Evolutionary conservation across 37 sponge, comb jelly and placozoan species (phyloP).

Genomic region (Haliclona indistincta): DNA sequence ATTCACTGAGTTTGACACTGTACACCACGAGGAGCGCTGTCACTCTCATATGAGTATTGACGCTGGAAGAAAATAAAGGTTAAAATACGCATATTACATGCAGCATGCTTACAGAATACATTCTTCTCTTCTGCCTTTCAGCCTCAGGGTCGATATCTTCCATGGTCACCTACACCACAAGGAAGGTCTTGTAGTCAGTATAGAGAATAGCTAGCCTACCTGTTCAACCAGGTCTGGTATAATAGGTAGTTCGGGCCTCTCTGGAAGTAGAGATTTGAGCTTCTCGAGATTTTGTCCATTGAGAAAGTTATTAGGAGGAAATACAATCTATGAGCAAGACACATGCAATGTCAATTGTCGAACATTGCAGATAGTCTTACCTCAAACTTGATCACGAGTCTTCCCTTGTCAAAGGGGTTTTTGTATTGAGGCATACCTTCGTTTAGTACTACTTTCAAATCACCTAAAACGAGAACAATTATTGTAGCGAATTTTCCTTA

Average conservation of each 20-base stretch:
- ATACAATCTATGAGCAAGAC: conserved; percentile 63
- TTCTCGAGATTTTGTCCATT: conserved; percentile 36
- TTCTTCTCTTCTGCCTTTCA: conserved; percentile 44
- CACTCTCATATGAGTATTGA: no score
- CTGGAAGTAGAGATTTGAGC: conserved; percentile 70
- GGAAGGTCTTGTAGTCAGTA: background rate
- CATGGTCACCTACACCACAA: conserved; percentile 42
- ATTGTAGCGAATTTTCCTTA: background rate
- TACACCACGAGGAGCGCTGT: no score
- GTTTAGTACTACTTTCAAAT: conserved; percentile 82
- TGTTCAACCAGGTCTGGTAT: conserved; percentile 30
- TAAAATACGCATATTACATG: no score
- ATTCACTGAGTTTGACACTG: no score
- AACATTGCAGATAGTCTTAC: no score
- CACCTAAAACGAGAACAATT: conserved; percentile 39
- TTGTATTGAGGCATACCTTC: conserved; percentile 95
- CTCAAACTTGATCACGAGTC: conserved; percentile 80
- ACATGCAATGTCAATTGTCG: background rate
- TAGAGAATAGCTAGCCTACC: background rate
- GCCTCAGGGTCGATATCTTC: conserved; percentile 57
- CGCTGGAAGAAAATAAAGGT: no score
- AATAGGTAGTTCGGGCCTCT: conserved; percentile 30
- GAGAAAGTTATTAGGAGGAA: conserved; percentile 72
- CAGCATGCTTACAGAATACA: no score
- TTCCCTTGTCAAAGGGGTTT: conserved; percentile 88